Percentiles rank a stretch among this genome's conserved stretches.
Conservation (phyloP, 2,113 vertebrate genomes). For the Elachura formosa region DNA sequence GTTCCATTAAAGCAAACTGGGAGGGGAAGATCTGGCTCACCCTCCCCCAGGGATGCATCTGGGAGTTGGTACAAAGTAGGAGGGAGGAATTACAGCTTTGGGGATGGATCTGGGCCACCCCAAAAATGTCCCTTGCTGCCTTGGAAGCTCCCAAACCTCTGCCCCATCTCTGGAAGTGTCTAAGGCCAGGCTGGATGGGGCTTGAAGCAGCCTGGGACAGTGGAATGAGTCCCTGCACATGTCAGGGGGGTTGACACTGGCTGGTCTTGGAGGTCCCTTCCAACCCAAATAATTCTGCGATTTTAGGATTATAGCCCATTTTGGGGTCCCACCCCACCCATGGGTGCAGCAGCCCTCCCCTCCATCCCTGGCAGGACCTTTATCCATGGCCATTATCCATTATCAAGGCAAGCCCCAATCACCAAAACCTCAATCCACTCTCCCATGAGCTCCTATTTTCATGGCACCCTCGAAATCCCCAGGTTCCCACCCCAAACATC, state of each 20-base stretch:
- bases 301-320: background rate
- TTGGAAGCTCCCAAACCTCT: background rate
- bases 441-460: rapidly evolving
- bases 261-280: background rate
- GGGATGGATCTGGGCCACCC: background rate
- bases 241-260: no score
- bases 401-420: rapidly evolving
- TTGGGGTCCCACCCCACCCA: background rate
- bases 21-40: rapidly evolving
- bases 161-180: background rate
- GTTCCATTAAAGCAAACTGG: background rate
- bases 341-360: background rate
- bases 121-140: background rate
- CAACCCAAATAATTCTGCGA: background rate
- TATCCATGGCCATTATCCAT: no score
- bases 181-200: rapidly evolving
- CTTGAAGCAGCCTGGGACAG: background rate
- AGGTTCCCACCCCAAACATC: background rate
- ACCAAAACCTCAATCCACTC: background rate
- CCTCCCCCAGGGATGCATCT: background rate
- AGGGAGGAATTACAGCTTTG: background rate
- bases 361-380: background rate
- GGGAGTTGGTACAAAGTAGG: rapidly evolving
- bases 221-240: background rate
- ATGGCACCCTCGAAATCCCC: background rate